phyloP scores from a whole-genome alignment of 2,888 invertebrate species.

The Catotricha subobsoleta region DNA sequence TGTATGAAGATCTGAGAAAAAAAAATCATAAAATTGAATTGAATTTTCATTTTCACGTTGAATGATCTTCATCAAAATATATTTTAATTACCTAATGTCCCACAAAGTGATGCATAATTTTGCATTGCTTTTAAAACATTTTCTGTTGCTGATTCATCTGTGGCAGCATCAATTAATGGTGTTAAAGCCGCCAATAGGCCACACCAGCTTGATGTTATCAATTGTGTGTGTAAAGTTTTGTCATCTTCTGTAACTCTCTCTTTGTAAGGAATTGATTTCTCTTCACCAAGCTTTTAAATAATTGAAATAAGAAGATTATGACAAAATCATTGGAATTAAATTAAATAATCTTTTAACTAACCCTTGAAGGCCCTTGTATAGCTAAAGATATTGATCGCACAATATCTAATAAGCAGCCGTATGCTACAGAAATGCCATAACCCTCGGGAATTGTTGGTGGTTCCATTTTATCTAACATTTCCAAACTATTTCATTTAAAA shows the following conservation, averaged over 20 bases:
- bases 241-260: slow-evolving; percentile 29
- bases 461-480: slow-evolving; percentile 90
- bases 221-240: slow-evolving; percentile 42
- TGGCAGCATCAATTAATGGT: slow-evolving; percentile 83
- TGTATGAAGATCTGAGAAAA: slow-evolving; percentile 35
- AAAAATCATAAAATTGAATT: neutral
- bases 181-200: slow-evolving; percentile 82
- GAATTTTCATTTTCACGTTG: neutral
- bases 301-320: slow-evolving; percentile 1
- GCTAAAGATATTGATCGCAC: slow-evolving; percentile 68
- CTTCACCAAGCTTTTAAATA: slow-evolving; percentile 19
- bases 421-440: slow-evolving; percentile 91
- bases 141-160: slow-evolving; percentile 84
- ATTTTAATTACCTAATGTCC: slow-evolving; percentile 36
- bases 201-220: slow-evolving; percentile 90
- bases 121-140: slow-evolving; percentile 82
- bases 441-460: slow-evolving; percentile 90
- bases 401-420: slow-evolving; percentile 81
- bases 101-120: slow-evolving; percentile 76
- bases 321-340: neutral
- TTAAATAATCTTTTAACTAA: slow-evolving; percentile 15
- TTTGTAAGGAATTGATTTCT: slow-evolving; percentile 30
- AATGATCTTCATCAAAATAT: neutral
- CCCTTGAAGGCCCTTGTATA: slow-evolving; percentile 39
- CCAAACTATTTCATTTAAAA: slow-evolving; percentile 44